These are phyloP conservation scores for Leptatherina wallacei DNA, from an alignment of 2,797 vertebrate genomes.

Conservation along the genomic window DNA sequence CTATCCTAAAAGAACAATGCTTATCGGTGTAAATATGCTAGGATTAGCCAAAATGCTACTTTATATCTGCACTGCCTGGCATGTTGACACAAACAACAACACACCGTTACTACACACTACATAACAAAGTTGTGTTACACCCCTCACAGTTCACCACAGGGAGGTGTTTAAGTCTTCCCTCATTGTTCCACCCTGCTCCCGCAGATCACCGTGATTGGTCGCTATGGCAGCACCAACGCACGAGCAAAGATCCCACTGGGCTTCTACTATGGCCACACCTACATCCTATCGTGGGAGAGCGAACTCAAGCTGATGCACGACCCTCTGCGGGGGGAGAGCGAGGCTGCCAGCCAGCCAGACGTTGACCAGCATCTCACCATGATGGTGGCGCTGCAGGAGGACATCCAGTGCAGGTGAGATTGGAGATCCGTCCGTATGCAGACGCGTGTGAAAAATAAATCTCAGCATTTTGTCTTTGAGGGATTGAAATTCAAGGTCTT, in stretches of 20 bases:
- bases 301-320: conserved; percentile 97
- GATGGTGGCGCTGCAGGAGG: conserved; percentile 98
- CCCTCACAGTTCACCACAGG: no score
- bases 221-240: conserved; percentile 98
- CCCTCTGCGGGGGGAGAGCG: conserved; percentile 92
- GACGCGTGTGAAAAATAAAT: no score
- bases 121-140: no score
- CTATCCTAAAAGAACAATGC: no score
- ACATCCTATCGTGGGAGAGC: conserved; percentile 97
- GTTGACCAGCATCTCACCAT: conserved; percentile 96
- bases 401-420: conserved; percentile 96
- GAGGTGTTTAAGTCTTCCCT: neutral
- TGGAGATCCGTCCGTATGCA: no score
- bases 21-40: no score
- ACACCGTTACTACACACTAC: no score
- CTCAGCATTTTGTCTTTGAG: neutral
- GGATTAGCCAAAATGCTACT: no score
- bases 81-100: no score
- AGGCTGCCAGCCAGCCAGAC: conserved; percentile 92
- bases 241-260: conserved; percentile 97
- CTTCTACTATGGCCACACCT: conserved; percentile 98
- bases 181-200: neutral
- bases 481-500: neutral
- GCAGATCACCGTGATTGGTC: conserved; percentile 98
- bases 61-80: neutral